These are phyloP conservation scores for Lepisosteus oculatus DNA, from an alignment of 2,113 vertebrate species.

Conservation along the genomic window DNA sequence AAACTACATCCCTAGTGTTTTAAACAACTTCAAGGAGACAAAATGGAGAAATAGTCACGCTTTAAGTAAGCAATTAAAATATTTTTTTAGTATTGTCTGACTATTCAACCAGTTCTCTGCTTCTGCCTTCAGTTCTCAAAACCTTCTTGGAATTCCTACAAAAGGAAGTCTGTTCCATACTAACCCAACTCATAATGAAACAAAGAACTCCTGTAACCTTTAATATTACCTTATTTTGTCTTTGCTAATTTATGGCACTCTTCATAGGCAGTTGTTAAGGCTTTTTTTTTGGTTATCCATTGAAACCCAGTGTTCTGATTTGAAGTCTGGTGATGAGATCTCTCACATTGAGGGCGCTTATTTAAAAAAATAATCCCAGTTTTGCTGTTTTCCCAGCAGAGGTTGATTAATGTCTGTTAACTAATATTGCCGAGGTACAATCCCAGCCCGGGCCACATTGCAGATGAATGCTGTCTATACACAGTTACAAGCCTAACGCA, in stretches of 20 bases:
- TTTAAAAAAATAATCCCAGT: not conserved
- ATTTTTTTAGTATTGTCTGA: not conserved
- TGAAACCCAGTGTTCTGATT: constrained; percentile 16
- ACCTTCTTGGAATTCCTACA: not conserved
- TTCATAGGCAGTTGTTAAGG: constrained; percentile 9
- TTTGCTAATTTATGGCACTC: constrained; percentile 7
- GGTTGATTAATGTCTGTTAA: not conserved
- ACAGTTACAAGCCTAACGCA: not conserved
- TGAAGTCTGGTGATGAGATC: constrained; percentile 26
- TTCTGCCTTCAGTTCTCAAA: not conserved
- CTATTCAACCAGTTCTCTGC: not conserved
- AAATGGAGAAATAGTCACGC: too few relatives aligned
- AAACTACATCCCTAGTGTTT: too few relatives aligned
- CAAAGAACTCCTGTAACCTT: constrained; percentile 2
- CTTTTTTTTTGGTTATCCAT: constrained; percentile 3
- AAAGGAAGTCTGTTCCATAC: not conserved
- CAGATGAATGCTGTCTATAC: not conserved
- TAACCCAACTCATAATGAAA: not conserved
- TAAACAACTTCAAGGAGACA: too few relatives aligned
- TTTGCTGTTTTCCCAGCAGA: constrained; percentile 7
- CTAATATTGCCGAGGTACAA: constrained; percentile 2
- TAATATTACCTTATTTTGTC: not conserved
- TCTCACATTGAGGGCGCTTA: constrained; percentile 32
- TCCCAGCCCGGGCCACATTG: constrained; percentile 6
- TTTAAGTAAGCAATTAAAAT: too few relatives aligned